Base-by-base conservation (phyloP, 2,797 vertebrate genomes). In the Furcifer pardalis region DNA sequence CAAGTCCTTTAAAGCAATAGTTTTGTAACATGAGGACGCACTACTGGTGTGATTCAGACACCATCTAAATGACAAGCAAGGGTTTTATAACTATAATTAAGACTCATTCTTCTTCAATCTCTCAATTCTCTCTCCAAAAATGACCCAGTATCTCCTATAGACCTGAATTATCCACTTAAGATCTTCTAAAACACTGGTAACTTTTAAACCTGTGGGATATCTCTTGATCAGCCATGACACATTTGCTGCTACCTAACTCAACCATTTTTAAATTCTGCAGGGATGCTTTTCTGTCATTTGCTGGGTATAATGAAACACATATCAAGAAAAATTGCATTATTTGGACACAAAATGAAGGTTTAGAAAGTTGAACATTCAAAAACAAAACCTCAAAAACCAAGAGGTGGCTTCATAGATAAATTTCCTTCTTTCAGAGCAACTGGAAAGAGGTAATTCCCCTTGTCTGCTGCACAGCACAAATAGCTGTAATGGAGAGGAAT, bases 311-410 rank as follows among this genome's bases (percentile, higher is more conserved):
- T 7, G 21, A 12, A 52, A 71, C 25, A 69, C 7, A 35, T 21
- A 21, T 10, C 79, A 8, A 60, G n/a, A 60, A 27, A 81, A 71
- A 15, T 7, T 56, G 52, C 32, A 40, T 7, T 69, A 80, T 40
- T 32, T 60, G 56, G 63, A 87, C 83, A 40, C 66, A 79, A 86
- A 85, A 80, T 60, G 46, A 21, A 52, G 7, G 8, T 69, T 7
- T 40, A 35, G 65, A 69, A 13, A 68, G 5, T 25, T 69, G 66
- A 69, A 69, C 40, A 40, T 40, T 4, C 21, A 21, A 68, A 68
- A 68, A 68, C 15, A 15, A 23, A 17, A 69, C 17, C 35, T 69
- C 63, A 69, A 19, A 19, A 40, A 35, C 35, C 66, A 21, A 69
- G 32, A 19, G 66, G 15, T 12, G 7, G 5, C 35, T 68, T 32